A percentile compares a stretch with the other conserved stretches of the same genome.
Conservation (phyloP, 2,113 vertebrate species). For the Eonycteris spelaea region DNA sequence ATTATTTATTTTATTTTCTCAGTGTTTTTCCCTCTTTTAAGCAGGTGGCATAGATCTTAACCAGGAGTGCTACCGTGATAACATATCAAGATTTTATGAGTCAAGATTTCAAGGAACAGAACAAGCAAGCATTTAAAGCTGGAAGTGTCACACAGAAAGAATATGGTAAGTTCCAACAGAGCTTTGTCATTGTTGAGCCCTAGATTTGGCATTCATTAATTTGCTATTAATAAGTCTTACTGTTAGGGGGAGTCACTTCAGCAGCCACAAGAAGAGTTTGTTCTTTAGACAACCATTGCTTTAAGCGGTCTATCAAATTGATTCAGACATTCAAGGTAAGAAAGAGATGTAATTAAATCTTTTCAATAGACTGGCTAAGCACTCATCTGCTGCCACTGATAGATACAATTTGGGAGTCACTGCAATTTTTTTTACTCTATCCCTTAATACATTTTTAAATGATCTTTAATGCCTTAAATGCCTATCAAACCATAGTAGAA, state of each 20-base stretch:
- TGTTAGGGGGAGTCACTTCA: slow-evolving; percentile 29
- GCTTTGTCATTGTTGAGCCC: slow-evolving; percentile 41
- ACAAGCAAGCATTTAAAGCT: slow-evolving; percentile 14
- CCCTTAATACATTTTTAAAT: slow-evolving; percentile 29
- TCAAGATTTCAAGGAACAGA: slow-evolving; percentile 38
- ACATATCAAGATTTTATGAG: not conserved
- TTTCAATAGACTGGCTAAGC: slow-evolving; percentile 57
- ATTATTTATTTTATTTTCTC: slow-evolving; percentile 5
- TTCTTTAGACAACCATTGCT: slow-evolving; percentile 38
- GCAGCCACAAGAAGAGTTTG: not conserved
- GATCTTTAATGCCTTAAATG: not conserved
- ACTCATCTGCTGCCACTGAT: slow-evolving; percentile 16
- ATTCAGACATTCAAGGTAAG: slow-evolving; percentile 53
- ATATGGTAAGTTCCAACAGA: slow-evolving; percentile 25
- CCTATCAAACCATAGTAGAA: not conserved
- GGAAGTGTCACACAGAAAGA: slow-evolving; percentile 24
- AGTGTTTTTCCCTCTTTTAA: slow-evolving; percentile 22
- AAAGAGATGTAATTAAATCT: slow-evolving; percentile 61
- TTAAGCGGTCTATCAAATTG: slow-evolving; percentile 50
- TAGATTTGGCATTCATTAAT: slow-evolving; percentile 58
- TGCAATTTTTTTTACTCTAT: not conserved
- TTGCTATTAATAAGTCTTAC: slow-evolving; percentile 54
- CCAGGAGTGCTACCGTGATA: not conserved
- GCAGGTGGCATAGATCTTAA: not conserved
- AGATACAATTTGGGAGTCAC: slow-evolving; percentile 40